Base-by-base conservation (phyloP, 2,888 invertebrate species). In the Drosophila meridiana region DNA sequence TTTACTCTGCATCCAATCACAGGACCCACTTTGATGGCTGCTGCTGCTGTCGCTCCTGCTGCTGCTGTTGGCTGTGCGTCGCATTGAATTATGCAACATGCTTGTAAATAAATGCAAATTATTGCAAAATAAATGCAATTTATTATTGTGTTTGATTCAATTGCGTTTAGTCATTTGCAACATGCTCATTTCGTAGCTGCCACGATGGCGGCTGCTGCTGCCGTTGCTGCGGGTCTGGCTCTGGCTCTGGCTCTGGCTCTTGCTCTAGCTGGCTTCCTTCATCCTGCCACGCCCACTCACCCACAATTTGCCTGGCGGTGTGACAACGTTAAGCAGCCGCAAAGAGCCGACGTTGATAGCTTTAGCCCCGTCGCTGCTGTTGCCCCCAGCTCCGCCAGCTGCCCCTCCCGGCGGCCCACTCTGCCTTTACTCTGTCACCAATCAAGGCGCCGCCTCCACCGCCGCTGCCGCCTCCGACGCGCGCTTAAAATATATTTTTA, bases 281-380 rank as follows among this genome's bases (percentile, higher is more conserved):
- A 61, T 75, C 71, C 65, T 43, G 60, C 28, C 45, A 42, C 59
- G 59, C 57, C 50, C 48, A 43, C 34, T 28, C 64, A 48, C 66
- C 85, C 77, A 73, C 80, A 83, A 80, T 88, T 80, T 85, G 83
- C 80, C 83, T 65, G 70, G 67, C 78, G 87, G 80, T 75, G 83
- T 88, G 89, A 84, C 84, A 89, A 81, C 82, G 82, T 73, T 87
- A 84, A 84, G 87, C 78, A 80, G 77, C 78, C 77, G 68, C 78
- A 78, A 80, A 72, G 80, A 76, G 76, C 71, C 84, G 53, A 28
- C 71, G 89, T 67, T 89, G 83, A 89, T 87, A 84, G 89, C 80
- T 52, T 72, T 58, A 64, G 38, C 67, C 52, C 26, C 28, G 14
- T 7, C 48, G 13, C 30, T 20, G 38, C 45, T 58, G 38, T 48